Evolutionary conservation across 2,797 vertebrate genomes (phyloP).

Genomic region (Cuniculus paca): DNA sequence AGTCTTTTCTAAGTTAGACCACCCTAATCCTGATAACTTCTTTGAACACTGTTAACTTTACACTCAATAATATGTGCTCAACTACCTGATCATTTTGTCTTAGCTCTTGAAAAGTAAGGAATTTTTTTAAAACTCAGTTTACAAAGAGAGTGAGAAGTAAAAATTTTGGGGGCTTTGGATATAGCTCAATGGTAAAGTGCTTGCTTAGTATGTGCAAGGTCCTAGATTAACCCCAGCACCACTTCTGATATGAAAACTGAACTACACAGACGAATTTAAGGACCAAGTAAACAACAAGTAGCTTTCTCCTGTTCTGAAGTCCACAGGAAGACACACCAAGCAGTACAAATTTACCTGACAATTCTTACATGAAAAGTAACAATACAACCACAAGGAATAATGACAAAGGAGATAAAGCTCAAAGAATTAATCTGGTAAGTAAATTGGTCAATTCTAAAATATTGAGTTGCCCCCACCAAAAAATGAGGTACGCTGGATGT

Average conservation of each 20-base stretch:
- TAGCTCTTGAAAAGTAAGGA: not conserved
- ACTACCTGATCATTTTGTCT: not conserved
- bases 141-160: not conserved
- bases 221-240: not conserved
- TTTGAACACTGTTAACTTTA: constrained; percentile 28
- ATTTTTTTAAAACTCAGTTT: not conserved
- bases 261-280: not conserved
- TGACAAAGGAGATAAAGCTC: not conserved
- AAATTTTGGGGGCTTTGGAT: not conserved
- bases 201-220: not conserved
- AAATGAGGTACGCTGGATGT: not conserved
- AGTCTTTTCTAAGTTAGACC: not conserved
- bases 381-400: not conserved
- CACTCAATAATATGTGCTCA: constrained; percentile 13
- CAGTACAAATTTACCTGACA: not conserved
- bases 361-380: not conserved
- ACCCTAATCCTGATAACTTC: not conserved
- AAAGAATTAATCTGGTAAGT: not conserved
- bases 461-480: not conserved
- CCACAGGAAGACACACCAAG: not conserved
- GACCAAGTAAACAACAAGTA: not conserved
- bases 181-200: not conserved
- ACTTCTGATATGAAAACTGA: not conserved
- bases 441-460: not conserved
- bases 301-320: not conserved